These are phyloP conservation scores for Porites evermanni DNA, from an alignment of 92 coral and sea anemone genomes.

Conservation along the genomic window DNA sequence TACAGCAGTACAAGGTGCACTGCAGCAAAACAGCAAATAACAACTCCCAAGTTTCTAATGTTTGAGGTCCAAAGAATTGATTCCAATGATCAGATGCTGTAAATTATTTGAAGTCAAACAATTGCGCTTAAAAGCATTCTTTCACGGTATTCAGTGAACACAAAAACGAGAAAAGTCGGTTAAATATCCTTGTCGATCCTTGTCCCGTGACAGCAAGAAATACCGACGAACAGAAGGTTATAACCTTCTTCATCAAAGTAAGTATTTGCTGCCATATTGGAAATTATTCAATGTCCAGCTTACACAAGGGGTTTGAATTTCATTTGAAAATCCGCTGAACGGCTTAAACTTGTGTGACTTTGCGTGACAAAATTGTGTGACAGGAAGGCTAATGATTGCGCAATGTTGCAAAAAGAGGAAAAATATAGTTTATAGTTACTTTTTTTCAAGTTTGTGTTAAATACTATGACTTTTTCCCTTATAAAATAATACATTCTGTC, in stretches of 20 bases:
- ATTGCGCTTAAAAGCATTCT: too few relatives aligned
- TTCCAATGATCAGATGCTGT: too few relatives aligned
- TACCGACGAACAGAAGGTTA: neutral
- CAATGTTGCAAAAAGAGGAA: neutral
- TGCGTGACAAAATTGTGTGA: constrained; percentile 14
- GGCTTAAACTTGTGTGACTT: neutral
- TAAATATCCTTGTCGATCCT: neutral
- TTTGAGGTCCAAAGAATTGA: too few relatives aligned
- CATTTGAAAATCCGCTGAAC: neutral
- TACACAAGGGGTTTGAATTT: neutral
- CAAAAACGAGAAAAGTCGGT: too few relatives aligned
- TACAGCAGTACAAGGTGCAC: too few relatives aligned
- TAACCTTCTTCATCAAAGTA: neutral
- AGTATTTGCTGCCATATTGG: neutral
- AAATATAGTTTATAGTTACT: neutral
- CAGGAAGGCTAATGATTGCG: constrained; percentile 1
- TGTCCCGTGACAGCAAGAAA: neutral
- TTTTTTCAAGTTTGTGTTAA: too few relatives aligned
- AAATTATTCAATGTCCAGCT: neutral
- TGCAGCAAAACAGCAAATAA: too few relatives aligned
- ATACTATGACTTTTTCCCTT: too few relatives aligned
- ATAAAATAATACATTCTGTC: too few relatives aligned
- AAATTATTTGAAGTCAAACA: too few relatives aligned
- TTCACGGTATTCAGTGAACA: too few relatives aligned
- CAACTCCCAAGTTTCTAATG: too few relatives aligned